Percentiles rank a stretch among this genome's conserved stretches.
These are phyloP conservation scores for Peribatodes rhomboidaria DNA, from an alignment of 2,888 invertebrate species.

Conservation along the genomic window DNA sequence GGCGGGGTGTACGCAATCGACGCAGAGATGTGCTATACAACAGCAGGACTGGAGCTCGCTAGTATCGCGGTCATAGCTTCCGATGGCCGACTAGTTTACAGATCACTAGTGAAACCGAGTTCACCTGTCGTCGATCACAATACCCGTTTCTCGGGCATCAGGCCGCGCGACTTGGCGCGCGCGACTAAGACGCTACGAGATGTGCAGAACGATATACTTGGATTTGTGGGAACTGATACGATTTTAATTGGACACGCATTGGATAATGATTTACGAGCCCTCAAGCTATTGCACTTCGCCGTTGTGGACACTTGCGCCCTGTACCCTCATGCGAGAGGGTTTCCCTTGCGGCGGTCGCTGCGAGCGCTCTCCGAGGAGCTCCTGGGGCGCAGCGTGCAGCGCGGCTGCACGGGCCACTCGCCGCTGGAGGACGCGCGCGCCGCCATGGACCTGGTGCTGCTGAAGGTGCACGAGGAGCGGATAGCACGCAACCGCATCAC, in stretches of 20 bases:
- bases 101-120: conserved; percentile 94
- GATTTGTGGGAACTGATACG: conserved; percentile 92
- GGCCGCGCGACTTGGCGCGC: conserved; percentile 83
- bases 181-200: conserved; percentile 90
- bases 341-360: conserved; percentile 94
- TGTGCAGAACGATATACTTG: conserved; percentile 94
- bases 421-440: conserved; percentile 97
- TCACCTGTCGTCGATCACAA: conserved; percentile 96
- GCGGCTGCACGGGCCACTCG: conserved; percentile 91
- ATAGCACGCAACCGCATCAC: conserved; percentile 60
- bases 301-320: conserved; percentile 96
- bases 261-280: conserved; percentile 96
- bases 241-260: conserved; percentile 98
- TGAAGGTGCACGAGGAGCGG: conserved; percentile 86
- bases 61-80: conserved; percentile 94
- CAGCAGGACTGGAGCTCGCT: conserved; percentile 93
- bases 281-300: conserved; percentile 93
- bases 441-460: conserved; percentile 95
- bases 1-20: conserved; percentile 94
- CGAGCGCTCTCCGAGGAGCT: conserved; percentile 91
- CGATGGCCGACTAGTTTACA: conserved; percentile 92
- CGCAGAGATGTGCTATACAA: conserved; percentile 99
- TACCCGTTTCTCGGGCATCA: conserved; percentile 98
- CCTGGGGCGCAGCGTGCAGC: conserved; percentile 94
- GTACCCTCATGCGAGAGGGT: conserved; percentile 95